These are phyloP conservation scores for Zaprionus ghesquierei DNA, from an alignment of 1,140 invertebrate genomes.

Conservation along the genomic window DNA sequence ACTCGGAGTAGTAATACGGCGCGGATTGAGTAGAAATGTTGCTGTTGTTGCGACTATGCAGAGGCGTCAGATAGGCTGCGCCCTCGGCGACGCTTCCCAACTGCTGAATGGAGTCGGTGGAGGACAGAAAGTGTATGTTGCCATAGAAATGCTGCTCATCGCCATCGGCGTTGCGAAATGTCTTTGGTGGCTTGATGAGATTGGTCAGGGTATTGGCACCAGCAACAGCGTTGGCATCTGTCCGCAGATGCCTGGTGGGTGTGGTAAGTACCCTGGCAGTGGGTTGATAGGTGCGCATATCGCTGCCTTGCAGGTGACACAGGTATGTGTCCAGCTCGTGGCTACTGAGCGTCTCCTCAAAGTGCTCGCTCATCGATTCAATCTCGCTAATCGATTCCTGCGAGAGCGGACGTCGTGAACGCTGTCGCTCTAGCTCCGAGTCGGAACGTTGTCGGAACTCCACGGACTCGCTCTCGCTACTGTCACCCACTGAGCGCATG, in stretches of 20 bases:
- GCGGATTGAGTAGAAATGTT: slow-evolving; percentile 85
- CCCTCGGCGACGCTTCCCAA: slow-evolving; percentile 28
- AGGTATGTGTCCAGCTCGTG: slow-evolving; percentile 87
- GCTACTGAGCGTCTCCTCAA: slow-evolving; percentile 84
- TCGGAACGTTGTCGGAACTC: slow-evolving; percentile 84
- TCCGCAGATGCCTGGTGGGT: slow-evolving; percentile 49
- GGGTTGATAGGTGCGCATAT: slow-evolving; percentile 63
- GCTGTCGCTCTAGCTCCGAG: slow-evolving; percentile 85
- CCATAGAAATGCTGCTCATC: slow-evolving; percentile 79
- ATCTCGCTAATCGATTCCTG: slow-evolving; percentile 87
- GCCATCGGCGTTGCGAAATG: slow-evolving; percentile 67
- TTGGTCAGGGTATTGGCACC: slow-evolving; percentile 57
- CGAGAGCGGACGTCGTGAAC: slow-evolving; percentile 88
- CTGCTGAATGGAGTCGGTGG: slow-evolving; percentile 76
- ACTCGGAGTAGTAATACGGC: slow-evolving; percentile 94
- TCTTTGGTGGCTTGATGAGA: slow-evolving; percentile 80
- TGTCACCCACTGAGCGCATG: slow-evolving; percentile 38
- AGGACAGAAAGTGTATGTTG: slow-evolving; percentile 80
- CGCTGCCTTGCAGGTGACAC: slow-evolving; percentile 85
- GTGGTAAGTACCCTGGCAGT: slow-evolving; percentile 27
- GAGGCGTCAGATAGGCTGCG: slow-evolving; percentile 50
- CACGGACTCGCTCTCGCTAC: slow-evolving; percentile 80
- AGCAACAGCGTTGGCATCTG: slow-evolving; percentile 44
- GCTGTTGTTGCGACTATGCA: slow-evolving; percentile 80
- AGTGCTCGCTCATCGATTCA: slow-evolving; percentile 85